Evolutionary conservation across 1,140 invertebrate genomes (phyloP).

Genomic region (Panagrolaimus sp.): DNA sequence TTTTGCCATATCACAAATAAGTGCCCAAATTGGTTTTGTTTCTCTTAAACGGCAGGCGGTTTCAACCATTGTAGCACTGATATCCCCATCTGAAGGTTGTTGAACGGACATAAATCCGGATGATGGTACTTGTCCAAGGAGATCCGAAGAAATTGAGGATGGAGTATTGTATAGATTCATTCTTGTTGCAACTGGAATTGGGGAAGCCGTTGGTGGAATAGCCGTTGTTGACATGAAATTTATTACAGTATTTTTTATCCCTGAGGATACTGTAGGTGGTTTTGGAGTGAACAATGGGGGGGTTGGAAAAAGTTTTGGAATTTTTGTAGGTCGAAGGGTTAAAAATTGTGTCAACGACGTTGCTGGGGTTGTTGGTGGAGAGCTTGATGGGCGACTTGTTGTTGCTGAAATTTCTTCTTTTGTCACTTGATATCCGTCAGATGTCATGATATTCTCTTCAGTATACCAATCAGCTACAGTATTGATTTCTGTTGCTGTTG

Average conservation of each 20-base stretch:
- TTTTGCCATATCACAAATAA: conserved; percentile 2
- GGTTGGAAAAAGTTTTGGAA: not conserved
- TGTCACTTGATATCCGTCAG: no score
- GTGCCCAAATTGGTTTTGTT: conserved; percentile 7
- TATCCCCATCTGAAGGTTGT: not conserved
- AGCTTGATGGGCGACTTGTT: no score
- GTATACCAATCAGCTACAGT: no score
- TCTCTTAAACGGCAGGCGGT: not conserved
- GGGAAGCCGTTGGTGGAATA: not conserved
- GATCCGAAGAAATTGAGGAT: not conserved
- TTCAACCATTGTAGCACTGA: not conserved
- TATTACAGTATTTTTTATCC: not conserved
- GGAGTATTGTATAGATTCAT: not conserved
- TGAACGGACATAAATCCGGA: no score
- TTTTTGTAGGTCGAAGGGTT: not conserved
- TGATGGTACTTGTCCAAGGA: not conserved
- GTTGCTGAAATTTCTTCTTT: no score
- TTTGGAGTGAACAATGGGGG: not conserved
- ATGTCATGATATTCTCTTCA: no score
- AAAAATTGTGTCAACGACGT: not conserved
- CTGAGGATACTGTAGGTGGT: not conserved
- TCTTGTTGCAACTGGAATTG: not conserved
- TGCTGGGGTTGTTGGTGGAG: no score
- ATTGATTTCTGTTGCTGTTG: no score
- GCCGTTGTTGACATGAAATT: not conserved